phyloP scores from a whole-genome alignment of 23 tunicate species.

The Halocynthia aurantium region DNA sequence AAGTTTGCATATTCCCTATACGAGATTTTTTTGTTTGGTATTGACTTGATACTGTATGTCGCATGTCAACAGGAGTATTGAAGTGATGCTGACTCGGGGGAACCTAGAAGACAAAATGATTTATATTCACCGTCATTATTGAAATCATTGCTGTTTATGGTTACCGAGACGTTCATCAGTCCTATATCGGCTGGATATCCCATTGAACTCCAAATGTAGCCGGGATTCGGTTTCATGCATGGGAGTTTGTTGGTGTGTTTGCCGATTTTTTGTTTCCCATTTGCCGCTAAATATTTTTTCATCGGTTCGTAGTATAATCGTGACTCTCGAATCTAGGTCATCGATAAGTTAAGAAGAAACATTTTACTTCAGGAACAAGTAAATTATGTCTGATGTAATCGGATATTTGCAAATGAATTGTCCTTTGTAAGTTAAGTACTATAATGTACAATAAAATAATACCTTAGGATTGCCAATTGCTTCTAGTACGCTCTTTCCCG shows the following conservation, averaged over 20 bases:
- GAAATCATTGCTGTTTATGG: not conserved
- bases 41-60: not conserved
- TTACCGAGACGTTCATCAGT: constrained; percentile 1
- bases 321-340: constrained; percentile 44
- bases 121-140: too few species aligned
- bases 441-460: too few species aligned
- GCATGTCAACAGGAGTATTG: constrained; percentile 15
- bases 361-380: too few species aligned
- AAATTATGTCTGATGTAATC: too few species aligned
- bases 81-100: constrained; percentile 17
- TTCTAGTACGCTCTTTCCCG: constrained; percentile 66
- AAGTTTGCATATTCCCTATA: too few species aligned
- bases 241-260: not conserved
- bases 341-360: too few species aligned
- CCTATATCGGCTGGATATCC: constrained; percentile 8
- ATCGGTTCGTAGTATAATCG: constrained; percentile 66
- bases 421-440: not conserved
- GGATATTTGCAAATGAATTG: not conserved
- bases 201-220: not conserved
- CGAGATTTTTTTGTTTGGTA: too few species aligned
- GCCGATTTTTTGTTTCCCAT: constrained; percentile 9
- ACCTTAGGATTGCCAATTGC: constrained; percentile 87
- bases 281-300: constrained; percentile 31
- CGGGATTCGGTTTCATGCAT: not conserved
- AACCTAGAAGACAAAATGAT: not conserved